Base-by-base conservation (phyloP, 1,140 invertebrate genomes). In the Pseudomyrmex dendroicus region DNA sequence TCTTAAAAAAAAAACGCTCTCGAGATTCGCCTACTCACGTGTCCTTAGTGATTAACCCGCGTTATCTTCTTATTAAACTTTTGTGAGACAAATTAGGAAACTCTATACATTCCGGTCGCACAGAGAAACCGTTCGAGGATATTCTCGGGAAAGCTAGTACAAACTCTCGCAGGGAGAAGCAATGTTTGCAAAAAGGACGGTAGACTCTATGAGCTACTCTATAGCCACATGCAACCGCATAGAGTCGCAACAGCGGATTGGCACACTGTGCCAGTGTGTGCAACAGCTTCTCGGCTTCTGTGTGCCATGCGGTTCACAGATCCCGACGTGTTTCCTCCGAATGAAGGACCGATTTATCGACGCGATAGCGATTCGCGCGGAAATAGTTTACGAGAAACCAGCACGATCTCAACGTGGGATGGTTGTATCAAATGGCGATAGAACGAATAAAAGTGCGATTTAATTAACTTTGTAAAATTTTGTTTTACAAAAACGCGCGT, bases 241-340 rank as follows among this genome's bases (percentile, higher is more conserved):
- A 57, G 73, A 87, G 54, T 44, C 35, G 73, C 86, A 56, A 86
- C 22, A 77, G 57, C 66, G 52, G 68, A 72, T 80, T 61, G 84
- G 59, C 73, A 84, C 63, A 73, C 22, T 85, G 35, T 35, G 76
- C 50, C 17, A 67, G 66, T 78, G 35, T 35, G 35, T 35, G 84
- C 80, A 86, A 84, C 84, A 86, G 73, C 70, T 68, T 67, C 82
- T 66, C 85, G 83, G 80, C 85, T 84, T 86, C 85, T 86, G 73
- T 86, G 50, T 44, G 63, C 76, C 63, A 59, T 67, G 80, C 86
- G 56, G 73, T 70, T 52, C 86, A 66, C 35, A 35, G 4, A 35
- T 35, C 80, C 64, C 74, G 12, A 73, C 76, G 74, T 72, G 46
- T 88, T 87, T 84, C 86, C 82, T 84, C 59, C 46, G 61, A 44